Conservation (phyloP, 2,888 invertebrate genomes). For the Dysmachus trigonus region DNA sequence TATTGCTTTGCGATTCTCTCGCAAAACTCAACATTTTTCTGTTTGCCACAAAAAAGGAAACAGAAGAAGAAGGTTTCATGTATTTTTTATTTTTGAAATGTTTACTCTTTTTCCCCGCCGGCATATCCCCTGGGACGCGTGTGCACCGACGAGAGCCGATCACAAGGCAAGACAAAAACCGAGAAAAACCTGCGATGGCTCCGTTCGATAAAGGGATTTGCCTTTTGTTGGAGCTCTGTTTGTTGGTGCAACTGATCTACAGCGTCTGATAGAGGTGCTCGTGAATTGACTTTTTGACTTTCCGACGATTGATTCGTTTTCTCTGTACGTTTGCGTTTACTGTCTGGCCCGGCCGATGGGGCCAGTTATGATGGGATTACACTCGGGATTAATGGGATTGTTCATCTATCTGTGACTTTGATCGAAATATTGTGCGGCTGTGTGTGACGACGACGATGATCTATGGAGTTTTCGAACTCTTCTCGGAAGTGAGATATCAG, state of each 20-base stretch:
- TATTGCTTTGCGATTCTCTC: slow-evolving; percentile 5
- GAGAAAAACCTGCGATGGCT: slow-evolving; percentile 16
- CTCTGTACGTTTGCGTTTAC: neutral
- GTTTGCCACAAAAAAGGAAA: neutral
- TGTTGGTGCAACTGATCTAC: slow-evolving; percentile 23
- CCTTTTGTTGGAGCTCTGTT: slow-evolving; percentile 26
- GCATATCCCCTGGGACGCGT: neutral
- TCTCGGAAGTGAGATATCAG: slow-evolving; percentile 14
- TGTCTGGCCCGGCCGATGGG: neutral
- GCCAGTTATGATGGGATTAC: slow-evolving; percentile 38
- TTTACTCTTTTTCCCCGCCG: neutral
- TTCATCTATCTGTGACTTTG: slow-evolving; percentile 6
- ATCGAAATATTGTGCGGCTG: slow-evolving; percentile 7
- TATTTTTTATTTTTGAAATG: neutral
- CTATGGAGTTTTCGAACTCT: neutral
- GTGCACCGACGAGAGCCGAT: neutral
- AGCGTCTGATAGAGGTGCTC: slow-evolving; percentile 18
- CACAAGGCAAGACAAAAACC: slow-evolving; percentile 1
- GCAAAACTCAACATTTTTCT: neutral
- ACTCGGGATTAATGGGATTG: slow-evolving; percentile 44
- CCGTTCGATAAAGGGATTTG: slow-evolving; percentile 41
- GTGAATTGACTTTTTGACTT: slow-evolving; percentile 40
- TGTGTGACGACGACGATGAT: neutral
- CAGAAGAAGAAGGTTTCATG: neutral
- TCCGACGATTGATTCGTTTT: slow-evolving; percentile 41